Evolutionary conservation across 2,888 invertebrate species (phyloP).

Genomic region (Idaea aversata): DNA sequence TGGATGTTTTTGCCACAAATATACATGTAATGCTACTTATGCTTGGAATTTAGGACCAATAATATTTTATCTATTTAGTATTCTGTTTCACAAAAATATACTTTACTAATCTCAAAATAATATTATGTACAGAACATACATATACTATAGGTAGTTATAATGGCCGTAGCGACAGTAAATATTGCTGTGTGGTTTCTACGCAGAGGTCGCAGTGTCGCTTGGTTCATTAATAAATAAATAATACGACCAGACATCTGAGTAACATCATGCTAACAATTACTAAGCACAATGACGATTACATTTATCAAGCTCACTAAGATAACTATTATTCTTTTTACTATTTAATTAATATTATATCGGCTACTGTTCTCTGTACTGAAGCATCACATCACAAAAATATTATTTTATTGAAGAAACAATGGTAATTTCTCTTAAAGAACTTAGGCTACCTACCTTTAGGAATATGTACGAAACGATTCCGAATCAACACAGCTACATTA

Average conservation of each 20-base stretch:
- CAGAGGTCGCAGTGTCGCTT: conserved; percentile 27
- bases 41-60: conserved; percentile 23
- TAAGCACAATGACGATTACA: conserved; percentile 79
- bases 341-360: conserved; percentile 65
- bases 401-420: conserved; percentile 44
- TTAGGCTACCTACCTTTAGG: conserved; percentile 20
- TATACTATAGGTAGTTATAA: conserved; percentile 13
- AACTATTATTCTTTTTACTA: conserved; percentile 62
- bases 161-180: conserved; percentile 15
- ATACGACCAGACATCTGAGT: conserved; percentile 61
- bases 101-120: conserved; percentile 53
- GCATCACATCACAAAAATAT: conserved; percentile 61
- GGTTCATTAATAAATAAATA: conserved; percentile 42
- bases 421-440: conserved; percentile 24
- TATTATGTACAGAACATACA: conserved; percentile 48
- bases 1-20: conserved; percentile 38
- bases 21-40: conserved; percentile 16
- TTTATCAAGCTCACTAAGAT: conserved; percentile 76
- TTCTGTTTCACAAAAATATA: conserved; percentile 48
- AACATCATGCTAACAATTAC: conserved; percentile 74
- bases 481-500: conserved; percentile 24
- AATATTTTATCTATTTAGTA: neutral
- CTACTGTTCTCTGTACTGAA: conserved; percentile 74
- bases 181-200: neutral
- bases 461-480: conserved; percentile 23